Evolutionary conservation across 2,797 vertebrate genomes (phyloP).

Genomic region (Pipistrellus pygmaeus): DNA sequence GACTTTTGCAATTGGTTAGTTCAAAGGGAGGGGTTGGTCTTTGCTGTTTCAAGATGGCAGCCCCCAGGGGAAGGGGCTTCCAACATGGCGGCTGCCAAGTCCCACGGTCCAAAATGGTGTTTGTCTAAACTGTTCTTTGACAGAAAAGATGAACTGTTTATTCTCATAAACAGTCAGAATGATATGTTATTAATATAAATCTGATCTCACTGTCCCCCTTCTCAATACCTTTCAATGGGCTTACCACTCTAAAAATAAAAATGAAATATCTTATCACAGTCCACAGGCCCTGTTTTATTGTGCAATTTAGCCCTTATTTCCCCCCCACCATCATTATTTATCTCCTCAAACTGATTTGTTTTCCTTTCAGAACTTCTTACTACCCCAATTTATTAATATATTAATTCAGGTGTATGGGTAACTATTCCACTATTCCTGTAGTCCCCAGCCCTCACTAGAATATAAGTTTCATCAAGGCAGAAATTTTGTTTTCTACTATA

Average conservation of each 20-base stretch:
- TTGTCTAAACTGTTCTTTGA: too few species aligned
- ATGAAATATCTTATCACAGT: not conserved
- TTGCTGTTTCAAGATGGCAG: too few species aligned
- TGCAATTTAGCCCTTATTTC: not conserved
- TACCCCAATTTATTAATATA: conserved; percentile 3
- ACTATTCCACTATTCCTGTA: not conserved
- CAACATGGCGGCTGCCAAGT: too few species aligned
- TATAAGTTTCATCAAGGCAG: not conserved
- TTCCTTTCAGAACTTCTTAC: not conserved
- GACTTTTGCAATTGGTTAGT: too few species aligned
- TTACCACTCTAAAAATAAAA: not conserved
- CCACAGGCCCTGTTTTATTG: not conserved
- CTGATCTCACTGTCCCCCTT: not conserved
- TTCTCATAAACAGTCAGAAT: not conserved
- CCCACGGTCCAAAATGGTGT: too few species aligned
- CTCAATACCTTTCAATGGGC: not conserved
- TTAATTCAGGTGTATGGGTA: not conserved
- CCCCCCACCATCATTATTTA: not conserved
- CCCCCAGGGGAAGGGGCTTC: too few species aligned
- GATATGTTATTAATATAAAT: not conserved
- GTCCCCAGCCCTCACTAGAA: not conserved
- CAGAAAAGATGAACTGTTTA: too few species aligned
- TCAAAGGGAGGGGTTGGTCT: too few species aligned
- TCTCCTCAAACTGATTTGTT: conserved; percentile 24
- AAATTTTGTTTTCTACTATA: not conserved